Base-by-base conservation (phyloP, 2,797 vertebrate species). In the Platyrinchus mystaceus region DNA sequence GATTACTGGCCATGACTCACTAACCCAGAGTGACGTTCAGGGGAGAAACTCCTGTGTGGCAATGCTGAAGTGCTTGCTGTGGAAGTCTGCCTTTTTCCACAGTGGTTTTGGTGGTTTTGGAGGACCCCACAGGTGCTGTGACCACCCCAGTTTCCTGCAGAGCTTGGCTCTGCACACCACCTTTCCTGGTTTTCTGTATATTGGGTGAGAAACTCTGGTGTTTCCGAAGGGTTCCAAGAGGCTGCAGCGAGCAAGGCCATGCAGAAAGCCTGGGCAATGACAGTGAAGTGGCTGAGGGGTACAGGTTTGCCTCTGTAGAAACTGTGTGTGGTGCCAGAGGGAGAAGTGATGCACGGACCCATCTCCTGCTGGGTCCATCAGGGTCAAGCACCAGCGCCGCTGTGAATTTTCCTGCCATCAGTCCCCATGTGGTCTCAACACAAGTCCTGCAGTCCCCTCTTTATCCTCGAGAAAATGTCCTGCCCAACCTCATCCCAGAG, bases 221-320 rank as follows among this genome's bases (percentile, higher is more conserved):
- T 81, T 52, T 89, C 46, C 39, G 47, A 46, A 47, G 53, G 34
- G 28, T 37, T 50, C 6, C 0, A 21, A 55, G 64, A 41, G 30
- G 41, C 26, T 56, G 3, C 55, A 73, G 73, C 7, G 47, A 46
- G 47, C 0, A 0, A 84, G 64, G 44, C 63, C 16, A 9, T 3
- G 2, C 1, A 1, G 18, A 36, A 30, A 68, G 41, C 27, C 53
- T 30, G 71, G 32, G 21, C 1, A 0, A 19, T 46, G 80, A 17
- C 23, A 50, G 24, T 6, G 6, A 26, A 36, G 34, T 10, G 6
- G 32, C 32, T 0, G 0, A 56, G 63, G 1, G 19, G 56, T 50
- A 14, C 1, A 1, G n/a, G 27, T 3, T 55, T 50, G 21, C 23
- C 74, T 74, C 56, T 3, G 1, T 8, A 50, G 52, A 75, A 70